Evolutionary conservation across 2,888 invertebrate genomes (phyloP), one percentile per base, ranked within the genome.

Genomic region (Drosophila neonasuta): DNA sequence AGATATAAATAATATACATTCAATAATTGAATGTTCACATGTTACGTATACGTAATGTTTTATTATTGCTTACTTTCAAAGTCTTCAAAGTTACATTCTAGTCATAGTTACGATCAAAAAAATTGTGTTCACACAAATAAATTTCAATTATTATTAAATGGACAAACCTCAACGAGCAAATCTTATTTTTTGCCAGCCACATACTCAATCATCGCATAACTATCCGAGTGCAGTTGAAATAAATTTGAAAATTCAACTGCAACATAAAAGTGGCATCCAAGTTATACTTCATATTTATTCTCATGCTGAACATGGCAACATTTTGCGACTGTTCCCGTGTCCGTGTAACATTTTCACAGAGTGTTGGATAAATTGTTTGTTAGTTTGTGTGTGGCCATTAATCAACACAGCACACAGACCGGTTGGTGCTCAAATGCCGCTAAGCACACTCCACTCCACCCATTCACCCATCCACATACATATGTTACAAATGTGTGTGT

Each of bases 321-420:
- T 13, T 41, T 8, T 15, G 39, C 8, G 50, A 50, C 17, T 44
- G 34, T 32, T 32, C 17, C n/a, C 29, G 13, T 54, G 29, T 41
- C 55, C 20, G 44, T 44, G 57, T 46, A 48, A 59, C 66, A 55
- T 71, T 71, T 74, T 63, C 57, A 56, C 65, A 55, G 70, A 63
- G 73, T 72, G 74, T 62, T 64, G 61, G 24, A 61, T 68, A 75
- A 74, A 67, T 70, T 74, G 68, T 74, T 62, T 77, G 80, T 74
- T 71, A 67, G 77, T 74, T 71, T 76, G 69, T 73, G 63, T 63
- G 65, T 55, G 75, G 52, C 71, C 87, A 87, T 84, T 87, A 84
- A 87, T 84, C 87, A 84, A 73, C 77, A 76, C 60, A 67, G 70
- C 68, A 68, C 66, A 74, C 73, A 66, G 64, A 69, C 54, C 46